Evolutionary conservation across 2,113 vertebrate genomes (phyloP).

Genomic region (Ondatra zibethicus): DNA sequence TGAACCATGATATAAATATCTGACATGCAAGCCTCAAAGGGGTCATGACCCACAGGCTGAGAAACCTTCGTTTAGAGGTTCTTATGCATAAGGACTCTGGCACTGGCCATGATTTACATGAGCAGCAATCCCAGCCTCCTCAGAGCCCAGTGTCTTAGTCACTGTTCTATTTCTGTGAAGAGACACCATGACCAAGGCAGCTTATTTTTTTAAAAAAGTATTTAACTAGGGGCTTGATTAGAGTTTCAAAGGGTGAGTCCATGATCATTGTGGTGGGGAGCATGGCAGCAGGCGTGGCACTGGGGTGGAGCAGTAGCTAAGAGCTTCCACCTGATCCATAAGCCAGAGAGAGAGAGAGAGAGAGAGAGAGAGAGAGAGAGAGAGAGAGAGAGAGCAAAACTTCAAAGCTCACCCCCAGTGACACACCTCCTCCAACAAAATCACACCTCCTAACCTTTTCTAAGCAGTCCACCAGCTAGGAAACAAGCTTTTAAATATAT

Average conservation of each 20-base stretch:
- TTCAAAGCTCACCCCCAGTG: too few species aligned
- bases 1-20: not conserved
- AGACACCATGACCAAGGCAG: not conserved
- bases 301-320: not conserved
- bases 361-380: not conserved
- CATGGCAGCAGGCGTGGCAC: not conserved
- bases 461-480: too few species aligned
- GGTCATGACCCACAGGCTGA: not conserved
- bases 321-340: not conserved
- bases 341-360: not conserved
- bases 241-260: not conserved
- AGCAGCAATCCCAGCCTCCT: not conserved
- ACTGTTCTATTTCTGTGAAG: not conserved
- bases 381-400: not conserved
- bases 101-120: not conserved
- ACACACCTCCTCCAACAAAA: too few species aligned
- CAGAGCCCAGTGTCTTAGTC: not conserved
- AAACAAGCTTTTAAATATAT: too few species aligned
- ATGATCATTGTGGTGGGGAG: not conserved
- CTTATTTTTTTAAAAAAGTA: not conserved
- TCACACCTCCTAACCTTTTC: too few species aligned
- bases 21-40: not conserved
- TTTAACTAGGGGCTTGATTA: not conserved
- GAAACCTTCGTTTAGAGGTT: not conserved
- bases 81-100: not conserved